Evolutionary conservation across 2,797 vertebrate genomes (phyloP), one percentile per base, ranked within the genome.

Genomic region (Anas acuta): DNA sequence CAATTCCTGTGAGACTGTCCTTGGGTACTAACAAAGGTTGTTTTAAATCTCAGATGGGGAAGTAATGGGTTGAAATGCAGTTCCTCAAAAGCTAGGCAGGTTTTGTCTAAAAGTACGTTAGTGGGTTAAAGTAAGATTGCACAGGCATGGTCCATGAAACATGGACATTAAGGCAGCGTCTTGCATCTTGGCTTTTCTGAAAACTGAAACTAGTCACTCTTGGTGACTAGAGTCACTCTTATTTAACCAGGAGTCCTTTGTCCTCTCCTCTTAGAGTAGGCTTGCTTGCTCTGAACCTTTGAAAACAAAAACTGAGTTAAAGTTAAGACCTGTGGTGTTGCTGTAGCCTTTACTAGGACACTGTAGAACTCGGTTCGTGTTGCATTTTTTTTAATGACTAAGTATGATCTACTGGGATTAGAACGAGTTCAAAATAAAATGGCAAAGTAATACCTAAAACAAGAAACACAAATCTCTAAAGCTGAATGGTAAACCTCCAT

Each of bases 381-480:
- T 75, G 8, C 39, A 9, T 74, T 74, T 79, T 58, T 67, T 23
- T 9, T 30, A 74, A 58, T 64, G 26, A 30, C 45, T 66, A 18
- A 78, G 85, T 47, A 37, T 92, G 62, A 77, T 91, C 45, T 90
- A 13, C 6, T 51, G 65, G 43, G 70, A 93, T 92, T 92, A 91
- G 32, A 75, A 93, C 49, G 49, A 92, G 78, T 90, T 92, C 2
- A 47, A 65, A 91, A 69, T 61, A 7, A 81, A 86, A 43, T 9
- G 3, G 18, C 13, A 13, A 62, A 58, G 54, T 92, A 92, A 84
- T 90, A 66, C 37, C 13, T 86, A 73, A 88, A 78, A 28, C 23
- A 91, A 78, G 82, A 85, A 91, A 56, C 37, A 22, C 41, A 89
- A 83, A 95, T 92, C 45, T 93, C 37, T 75, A n/a, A 90, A 90